Conservation (phyloP, 2,113 vertebrate species). For the Ifrita kowaldi region DNA sequence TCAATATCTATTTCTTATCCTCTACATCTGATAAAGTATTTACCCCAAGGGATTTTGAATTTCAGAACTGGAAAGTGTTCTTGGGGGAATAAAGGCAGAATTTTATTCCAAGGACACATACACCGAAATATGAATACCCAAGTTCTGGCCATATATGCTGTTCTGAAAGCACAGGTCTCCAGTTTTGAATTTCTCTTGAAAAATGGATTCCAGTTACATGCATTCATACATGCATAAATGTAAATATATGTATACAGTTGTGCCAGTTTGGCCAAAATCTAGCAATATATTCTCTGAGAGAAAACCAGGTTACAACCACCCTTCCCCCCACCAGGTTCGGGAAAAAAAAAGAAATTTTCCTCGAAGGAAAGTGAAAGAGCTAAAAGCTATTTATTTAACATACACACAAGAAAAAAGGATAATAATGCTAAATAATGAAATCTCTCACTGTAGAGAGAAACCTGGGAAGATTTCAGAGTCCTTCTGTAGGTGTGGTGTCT, state of each 20-base stretch:
- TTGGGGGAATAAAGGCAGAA: neutral
- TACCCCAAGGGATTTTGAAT: neutral
- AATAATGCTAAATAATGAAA: no score
- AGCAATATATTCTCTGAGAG: no score
- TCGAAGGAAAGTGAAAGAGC: no score
- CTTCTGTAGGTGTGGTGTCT: no score
- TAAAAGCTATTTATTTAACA: no score
- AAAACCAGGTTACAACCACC: no score
- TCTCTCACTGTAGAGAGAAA: no score
- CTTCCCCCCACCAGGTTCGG: no score
- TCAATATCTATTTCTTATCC: neutral
- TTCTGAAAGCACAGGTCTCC: neutral
- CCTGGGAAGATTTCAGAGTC: no score
- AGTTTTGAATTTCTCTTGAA: neutral
- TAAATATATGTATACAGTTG: neutral
- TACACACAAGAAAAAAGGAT: no score
- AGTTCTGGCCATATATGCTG: neutral
- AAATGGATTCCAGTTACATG: neutral
- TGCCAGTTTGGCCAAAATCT: no score
- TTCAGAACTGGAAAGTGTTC: neutral
- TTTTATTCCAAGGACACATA: neutral
- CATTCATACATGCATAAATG: neutral
- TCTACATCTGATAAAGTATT: neutral
- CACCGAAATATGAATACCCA: neutral
- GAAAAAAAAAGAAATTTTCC: no score